Evolutionary conservation across 2,888 invertebrate genomes (phyloP), one percentile per base, ranked within the genome.

Genomic region (Penaeus monodon): DNA sequence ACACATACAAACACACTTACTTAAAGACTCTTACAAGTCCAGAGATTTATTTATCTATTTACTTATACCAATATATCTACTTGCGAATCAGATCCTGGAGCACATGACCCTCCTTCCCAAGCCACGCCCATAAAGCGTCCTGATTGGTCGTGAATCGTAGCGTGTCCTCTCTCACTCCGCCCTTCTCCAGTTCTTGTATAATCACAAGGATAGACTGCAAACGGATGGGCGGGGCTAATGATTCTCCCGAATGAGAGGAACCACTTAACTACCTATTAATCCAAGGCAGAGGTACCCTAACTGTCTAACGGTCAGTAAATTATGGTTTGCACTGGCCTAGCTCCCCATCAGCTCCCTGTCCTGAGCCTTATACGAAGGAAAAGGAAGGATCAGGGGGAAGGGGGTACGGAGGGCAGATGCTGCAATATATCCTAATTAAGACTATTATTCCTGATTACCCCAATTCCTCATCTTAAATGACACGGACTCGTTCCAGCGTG

Each of bases 391-490:
- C 27, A 49, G 12, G 14, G 14, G 33, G 33, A 1, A 2, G 33
- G 49, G 49, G 49, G 14, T 49, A 14, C 49, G 14, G 14, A 12
- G 49, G 49, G 49, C 12, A 49, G 49, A 49, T 14, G 12, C 49
- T 49, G 81, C 81, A 66, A 81, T 81, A 81, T 81, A 81, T 81
- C 81, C 81, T 81, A 81, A 81, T 81, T 66, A 81, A 81, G 68
- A n/a, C 81, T 44, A 81, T 81, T 81, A 81, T 81, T 20, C 68
- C 68, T 81, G 65, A 81, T 81, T 65, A 81, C 66, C 49, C 66
- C 81, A 81, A 81, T 81, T 44, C 33, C 63, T 81, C 81, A 81
- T 68, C 81, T 66, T 22, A 65, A 81, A 44, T 68, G 68, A 44
- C 81, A 49, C 49, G 49, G 49, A 49, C 49, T 49, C 49, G 49